Evolutionary conservation across 2,888 invertebrate genomes (phyloP).

Genomic region (Agrilus biguttatus): DNA sequence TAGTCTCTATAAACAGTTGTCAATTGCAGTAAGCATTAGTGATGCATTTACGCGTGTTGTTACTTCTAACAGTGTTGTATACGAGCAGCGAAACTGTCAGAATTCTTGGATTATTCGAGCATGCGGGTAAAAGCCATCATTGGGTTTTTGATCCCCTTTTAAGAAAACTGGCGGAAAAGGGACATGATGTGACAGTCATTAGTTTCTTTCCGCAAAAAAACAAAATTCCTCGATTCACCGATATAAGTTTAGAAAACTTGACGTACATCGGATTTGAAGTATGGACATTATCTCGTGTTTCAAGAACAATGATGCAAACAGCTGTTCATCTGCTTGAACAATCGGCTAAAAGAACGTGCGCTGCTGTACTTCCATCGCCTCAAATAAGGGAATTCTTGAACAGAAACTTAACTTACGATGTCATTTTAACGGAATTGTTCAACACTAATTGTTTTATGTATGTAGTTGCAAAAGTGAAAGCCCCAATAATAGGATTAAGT

Average conservation of each 20-base stretch:
- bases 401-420: slow-evolving; percentile 40
- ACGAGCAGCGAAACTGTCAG: slow-evolving; percentile 17
- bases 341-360: slow-evolving; percentile 7
- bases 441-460: slow-evolving; percentile 57
- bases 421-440: slow-evolving; percentile 55
- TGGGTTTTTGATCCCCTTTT: slow-evolving; percentile 46
- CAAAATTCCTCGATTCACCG: slow-evolving; percentile 39
- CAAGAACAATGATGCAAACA: slow-evolving; percentile 1
- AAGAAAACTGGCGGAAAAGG: slow-evolving; percentile 41
- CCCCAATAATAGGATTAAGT: slow-evolving; percentile 37
- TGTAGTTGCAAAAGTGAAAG: slow-evolving; percentile 42
- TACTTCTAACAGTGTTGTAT: not conserved
- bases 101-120: slow-evolving; percentile 52
- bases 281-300: not conserved
- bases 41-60: not conserved
- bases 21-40: not conserved
- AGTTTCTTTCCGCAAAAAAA: slow-evolving; percentile 44
- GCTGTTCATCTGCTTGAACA: slow-evolving; percentile 1
- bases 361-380: slow-evolving; percentile 14
- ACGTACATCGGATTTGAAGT: not conserved
- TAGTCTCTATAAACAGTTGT: not conserved
- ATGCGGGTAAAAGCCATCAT: slow-evolving; percentile 58
- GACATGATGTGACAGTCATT: slow-evolving; percentile 53
- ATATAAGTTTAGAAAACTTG: slow-evolving; percentile 33
- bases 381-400: slow-evolving; percentile 4